These are phyloP conservation scores for Cataglyphis altisquamis DNA, from an alignment of 2,888 invertebrate species.

Conservation along the genomic window DNA sequence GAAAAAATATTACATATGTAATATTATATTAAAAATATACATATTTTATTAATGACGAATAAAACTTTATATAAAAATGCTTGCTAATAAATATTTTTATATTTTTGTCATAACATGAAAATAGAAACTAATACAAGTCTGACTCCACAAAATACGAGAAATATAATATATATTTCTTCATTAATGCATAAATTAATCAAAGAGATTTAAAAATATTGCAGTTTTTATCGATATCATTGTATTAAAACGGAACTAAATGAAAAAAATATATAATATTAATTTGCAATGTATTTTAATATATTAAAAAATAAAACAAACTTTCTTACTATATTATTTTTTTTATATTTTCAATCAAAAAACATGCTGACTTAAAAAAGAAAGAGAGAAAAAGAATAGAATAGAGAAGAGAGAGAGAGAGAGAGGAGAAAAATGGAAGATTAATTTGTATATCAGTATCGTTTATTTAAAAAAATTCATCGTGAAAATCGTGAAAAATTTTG, in stretches of 20 bases:
- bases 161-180: not conserved
- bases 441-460: not conserved
- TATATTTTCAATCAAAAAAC: not conserved
- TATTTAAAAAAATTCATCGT: not conserved
- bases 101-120: not conserved
- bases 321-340: not conserved
- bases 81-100: constrained; percentile 1
- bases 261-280: not conserved
- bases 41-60: constrained; percentile 17
- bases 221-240: not conserved
- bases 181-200: not conserved
- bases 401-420: not conserved
- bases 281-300: not conserved
- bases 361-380: not conserved
- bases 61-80: not conserved
- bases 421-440: not conserved
- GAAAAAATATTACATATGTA: not conserved
- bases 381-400: not conserved
- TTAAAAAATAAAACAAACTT: not conserved
- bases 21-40: not conserved
- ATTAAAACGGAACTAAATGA: not conserved
- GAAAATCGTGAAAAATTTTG: not conserved
- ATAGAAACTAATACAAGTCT: not conserved
- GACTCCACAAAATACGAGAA: not conserved
- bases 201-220: not conserved